Percentiles rank a stretch among this genome's conserved stretches.
Conservation (phyloP, 2,113 vertebrate species). For the Dasyurus viverrinus region DNA sequence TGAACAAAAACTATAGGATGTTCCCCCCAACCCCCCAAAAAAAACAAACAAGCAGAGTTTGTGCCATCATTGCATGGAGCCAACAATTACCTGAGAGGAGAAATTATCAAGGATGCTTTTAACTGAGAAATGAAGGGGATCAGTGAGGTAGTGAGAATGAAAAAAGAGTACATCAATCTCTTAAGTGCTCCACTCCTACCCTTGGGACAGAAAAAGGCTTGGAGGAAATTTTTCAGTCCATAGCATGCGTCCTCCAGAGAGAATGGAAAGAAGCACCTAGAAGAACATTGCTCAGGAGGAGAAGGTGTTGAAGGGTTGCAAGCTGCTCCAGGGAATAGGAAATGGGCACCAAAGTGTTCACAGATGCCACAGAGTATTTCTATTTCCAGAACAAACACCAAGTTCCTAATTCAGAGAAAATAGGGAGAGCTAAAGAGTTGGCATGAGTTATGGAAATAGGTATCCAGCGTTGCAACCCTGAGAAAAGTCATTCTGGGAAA, state of each 20-base stretch:
- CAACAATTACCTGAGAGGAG: neutral
- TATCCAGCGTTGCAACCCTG: neutral
- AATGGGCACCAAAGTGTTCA: neutral
- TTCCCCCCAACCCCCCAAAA: no score
- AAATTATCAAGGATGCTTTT: neutral
- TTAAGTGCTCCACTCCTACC: neutral
- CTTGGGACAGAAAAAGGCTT: neutral
- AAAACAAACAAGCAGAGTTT: neutral
- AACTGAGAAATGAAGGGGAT: neutral
- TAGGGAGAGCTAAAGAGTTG: neutral
- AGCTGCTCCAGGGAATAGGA: neutral
- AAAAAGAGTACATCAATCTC: neutral
- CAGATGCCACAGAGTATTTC: neutral
- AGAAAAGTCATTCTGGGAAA: neutral
- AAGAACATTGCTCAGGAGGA: neutral
- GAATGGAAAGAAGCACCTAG: neutral
- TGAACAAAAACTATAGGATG: neutral
- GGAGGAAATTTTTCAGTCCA: neutral
- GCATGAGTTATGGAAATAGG: neutral
- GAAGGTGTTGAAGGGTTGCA: neutral
- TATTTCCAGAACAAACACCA: neutral
- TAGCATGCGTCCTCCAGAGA: neutral
- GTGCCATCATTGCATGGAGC: neutral
- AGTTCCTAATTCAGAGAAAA: neutral
- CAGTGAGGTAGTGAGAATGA: neutral